Evolutionary conservation across 2,888 invertebrate genomes (phyloP), one percentile per base, ranked within the genome.

Genomic region (Theretra japonica): DNA sequence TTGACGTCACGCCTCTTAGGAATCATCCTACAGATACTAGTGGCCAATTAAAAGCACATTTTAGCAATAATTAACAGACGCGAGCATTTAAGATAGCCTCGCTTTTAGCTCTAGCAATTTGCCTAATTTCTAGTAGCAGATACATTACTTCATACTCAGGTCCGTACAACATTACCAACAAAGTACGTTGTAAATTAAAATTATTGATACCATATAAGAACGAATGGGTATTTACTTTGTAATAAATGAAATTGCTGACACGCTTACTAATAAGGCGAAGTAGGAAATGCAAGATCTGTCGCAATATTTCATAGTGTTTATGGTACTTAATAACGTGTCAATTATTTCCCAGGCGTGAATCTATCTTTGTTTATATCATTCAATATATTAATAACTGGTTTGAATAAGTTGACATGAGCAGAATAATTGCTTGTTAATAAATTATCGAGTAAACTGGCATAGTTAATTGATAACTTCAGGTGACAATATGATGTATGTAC

Each of bases 211-310:
- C 19, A 60, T 60, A 60, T 60, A 30, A 60, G 59, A 30, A 19
- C 7, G 7, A 60, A 60, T 30, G 17, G 30, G 30, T 7, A 59
- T 4, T 25, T 59, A 60, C 19, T 60, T 19, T 19, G 28, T 58
- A 58, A 58, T 58, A 58, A 28, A 65, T 65, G 4, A 65, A 17
- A 48, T 65, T 23, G 23, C 48, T 17, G 23, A 23, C 6, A 48
- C n/a, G 41, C 21, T 41, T 23, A 65, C 48, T 48, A 48, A 65
- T 65, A 65, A 48, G 65, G 65, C 65, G 23, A 65, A 65, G 48
- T 65, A 48, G 65, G 65, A 65, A 65, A 48, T 23, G 23, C 17
- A 41, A 23, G 65, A 23, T 41, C 48, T 48, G 41, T 65, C 23
- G n/a, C n/a, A 21, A 65, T 65, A 65, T 65, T 23, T 41, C 19